phyloP scores from a whole-genome alignment of 2,113 vertebrate genomes.

The Taurulus bubalis region DNA sequence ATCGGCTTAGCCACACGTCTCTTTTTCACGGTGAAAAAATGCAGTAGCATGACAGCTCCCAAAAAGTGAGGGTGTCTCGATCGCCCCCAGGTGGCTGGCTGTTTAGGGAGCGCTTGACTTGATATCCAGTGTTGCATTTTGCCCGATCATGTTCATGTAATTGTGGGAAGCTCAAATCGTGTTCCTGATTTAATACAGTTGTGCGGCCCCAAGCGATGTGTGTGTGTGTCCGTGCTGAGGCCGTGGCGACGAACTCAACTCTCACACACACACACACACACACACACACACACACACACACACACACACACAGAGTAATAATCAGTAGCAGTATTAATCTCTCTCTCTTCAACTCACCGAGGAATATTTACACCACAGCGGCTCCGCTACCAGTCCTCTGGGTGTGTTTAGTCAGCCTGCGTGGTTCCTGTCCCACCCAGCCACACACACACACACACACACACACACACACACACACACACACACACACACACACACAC shows the following conservation, averaged over 20 bases:
- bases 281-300: background rate
- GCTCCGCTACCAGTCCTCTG: conserved; percentile 76
- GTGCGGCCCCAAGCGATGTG: background rate
- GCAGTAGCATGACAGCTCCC: too few relatives aligned
- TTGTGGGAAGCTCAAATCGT: background rate
- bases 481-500: conserved; percentile 47
- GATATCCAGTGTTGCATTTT: background rate
- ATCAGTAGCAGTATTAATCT: conserved; percentile 67
- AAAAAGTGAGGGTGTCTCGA: too few relatives aligned
- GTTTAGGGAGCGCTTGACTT: too few relatives aligned
- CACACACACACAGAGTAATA: conserved; percentile 1
- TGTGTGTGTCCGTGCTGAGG: too few relatives aligned
- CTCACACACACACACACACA: background rate
- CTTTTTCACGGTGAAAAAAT: too few relatives aligned
- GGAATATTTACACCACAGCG: conserved; percentile 50
- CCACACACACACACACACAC: conserved; percentile 51
- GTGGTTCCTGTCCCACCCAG: conserved; percentile 83
- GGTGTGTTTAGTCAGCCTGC: conserved; percentile 80
- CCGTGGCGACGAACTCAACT: background rate
- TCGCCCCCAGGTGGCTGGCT: background rate
- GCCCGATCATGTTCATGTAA: background rate
- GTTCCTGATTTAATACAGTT: too few relatives aligned
- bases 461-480: conserved; percentile 42
- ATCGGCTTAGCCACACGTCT: background rate
- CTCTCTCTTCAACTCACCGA: conserved; percentile 39